A percentile compares a stretch with the other conserved stretches of the same genome.
These are phyloP conservation scores for Agrenia bidenticulata DNA, from an alignment of 2,888 invertebrate species.

Conservation along the genomic window DNA sequence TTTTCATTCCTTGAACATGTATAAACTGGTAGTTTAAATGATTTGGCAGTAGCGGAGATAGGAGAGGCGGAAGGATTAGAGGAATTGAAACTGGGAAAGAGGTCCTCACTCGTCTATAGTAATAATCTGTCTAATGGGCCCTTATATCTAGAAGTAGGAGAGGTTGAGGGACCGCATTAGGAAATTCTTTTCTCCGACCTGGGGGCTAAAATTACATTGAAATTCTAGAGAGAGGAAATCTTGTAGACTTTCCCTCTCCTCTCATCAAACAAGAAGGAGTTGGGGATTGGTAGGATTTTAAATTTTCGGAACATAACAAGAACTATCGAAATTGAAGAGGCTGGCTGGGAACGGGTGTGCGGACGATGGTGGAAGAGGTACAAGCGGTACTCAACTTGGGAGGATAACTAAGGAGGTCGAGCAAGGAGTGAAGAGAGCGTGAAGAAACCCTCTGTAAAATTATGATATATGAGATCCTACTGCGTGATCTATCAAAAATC, in stretches of 20 bases:
- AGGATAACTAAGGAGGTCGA: background rate
- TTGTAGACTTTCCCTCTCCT: slow-evolving; percentile 15
- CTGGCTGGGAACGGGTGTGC: background rate
- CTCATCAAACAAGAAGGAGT: slow-evolving; percentile 14
- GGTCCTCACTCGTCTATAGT: too few relatives aligned
- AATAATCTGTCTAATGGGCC: too few relatives aligned
- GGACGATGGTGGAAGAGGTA: too few relatives aligned
- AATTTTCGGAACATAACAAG: background rate
- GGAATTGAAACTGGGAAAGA: too few relatives aligned
- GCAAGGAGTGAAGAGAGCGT: background rate
- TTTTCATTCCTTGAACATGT: too few relatives aligned
- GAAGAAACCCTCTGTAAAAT: slow-evolving; percentile 4
- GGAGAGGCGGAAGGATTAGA: too few relatives aligned
- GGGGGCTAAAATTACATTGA: slow-evolving; percentile 16
- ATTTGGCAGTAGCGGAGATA: too few relatives aligned
- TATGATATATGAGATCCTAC: slow-evolving; percentile 17
- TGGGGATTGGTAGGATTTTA: background rate
- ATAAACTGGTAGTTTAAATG: too few relatives aligned
- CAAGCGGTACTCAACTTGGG: too few relatives aligned
- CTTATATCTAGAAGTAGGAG: background rate
- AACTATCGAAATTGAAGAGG: slow-evolving; percentile 2
- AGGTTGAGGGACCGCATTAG: background rate
- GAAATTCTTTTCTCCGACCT: background rate
- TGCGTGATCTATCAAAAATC: slow-evolving; percentile 24
- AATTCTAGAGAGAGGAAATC: slow-evolving; percentile 16